Evolutionary conservation across 2,888 invertebrate genomes (phyloP), one percentile per base, ranked within the genome.

Genomic region (Rotaria socialis): DNA sequence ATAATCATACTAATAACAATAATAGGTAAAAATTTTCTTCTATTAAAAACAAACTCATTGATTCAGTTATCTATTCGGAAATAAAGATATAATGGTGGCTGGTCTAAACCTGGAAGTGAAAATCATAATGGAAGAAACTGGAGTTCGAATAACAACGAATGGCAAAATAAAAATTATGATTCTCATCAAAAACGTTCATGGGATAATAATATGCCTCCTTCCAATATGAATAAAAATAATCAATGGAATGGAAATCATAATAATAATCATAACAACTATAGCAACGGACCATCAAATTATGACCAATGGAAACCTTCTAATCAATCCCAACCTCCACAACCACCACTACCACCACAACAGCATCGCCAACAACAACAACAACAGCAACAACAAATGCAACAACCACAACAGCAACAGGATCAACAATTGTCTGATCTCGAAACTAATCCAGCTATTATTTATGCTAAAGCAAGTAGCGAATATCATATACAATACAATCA

Each of bases 401-500:
- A 80, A n/a, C 80, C 24, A 14, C 80, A 80, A n/a, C 43, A 43
- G 14, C 80, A 24, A 47, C 80, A 24, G 19, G 67, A 67, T 67
- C 67, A 67, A 67, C 67, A 67, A 67, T 35, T 19, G 35, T 67
- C 67, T 19, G 67, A 67, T 47, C 22, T 80, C 0, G 80, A 80
- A 80, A 80, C 80, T 5, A 47, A 80, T 80, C 47, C 80, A 80
- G 80, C 47, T 8, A 43, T 80, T 47, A n/a, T 80, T n/a, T 80
- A 80, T 80, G 80, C 80, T 3, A 80, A 47, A n/a, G 80, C 80
- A 43, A 47, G 47, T 47, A 43, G 47, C n/a, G 80, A 80, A 80
- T 80, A 80, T 80, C 47, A 43, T 47, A 24, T 47, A 47, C 80
- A 80, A 80, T 80, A 80, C 35, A 43, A 80, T 43, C 80, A 80